phyloP scores from a whole-genome alignment of 2,888 invertebrate genomes.

The Mamestra brassicae region DNA sequence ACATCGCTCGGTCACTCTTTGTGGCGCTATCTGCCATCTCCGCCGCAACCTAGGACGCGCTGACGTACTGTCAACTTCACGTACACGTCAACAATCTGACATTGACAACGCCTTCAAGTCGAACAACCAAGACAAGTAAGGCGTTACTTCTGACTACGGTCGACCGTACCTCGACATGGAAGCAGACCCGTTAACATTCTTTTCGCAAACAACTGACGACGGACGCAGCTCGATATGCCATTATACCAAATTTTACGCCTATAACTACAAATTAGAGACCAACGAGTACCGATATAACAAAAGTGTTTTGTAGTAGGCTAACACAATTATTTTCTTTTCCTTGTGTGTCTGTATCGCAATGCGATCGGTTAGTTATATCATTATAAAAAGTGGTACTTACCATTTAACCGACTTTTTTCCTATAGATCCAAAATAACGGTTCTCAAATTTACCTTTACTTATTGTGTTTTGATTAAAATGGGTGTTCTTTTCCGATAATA shows the following conservation, averaged over 20 bases:
- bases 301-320: constrained; percentile 71
- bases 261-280: constrained; percentile 81
- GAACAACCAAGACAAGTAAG: constrained; percentile 9
- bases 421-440: constrained; percentile 58
- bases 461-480: constrained; percentile 60
- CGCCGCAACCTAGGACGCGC: constrained; percentile 37
- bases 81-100: constrained; percentile 37
- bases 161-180: constrained; percentile 72
- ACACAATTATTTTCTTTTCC: constrained; percentile 66
- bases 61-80: constrained; percentile 45
- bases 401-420: constrained; percentile 60
- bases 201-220: constrained; percentile 81
- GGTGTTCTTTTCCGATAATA: constrained; percentile 41
- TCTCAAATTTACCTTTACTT: constrained; percentile 55
- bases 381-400: constrained; percentile 63
- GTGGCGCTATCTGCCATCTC: constrained; percentile 71
- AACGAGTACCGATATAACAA: constrained; percentile 71
- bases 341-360: constrained; percentile 45
- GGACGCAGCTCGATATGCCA: constrained; percentile 77
- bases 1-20: constrained; percentile 73
- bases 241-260: constrained; percentile 82
- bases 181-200: constrained; percentile 84
- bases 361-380: constrained; percentile 61
- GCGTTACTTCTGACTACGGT: background rate
- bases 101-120: constrained; percentile 27